Evolutionary conservation across 1,140 invertebrate species (phyloP).

Genomic region (Chironomus striatipennis): DNA sequence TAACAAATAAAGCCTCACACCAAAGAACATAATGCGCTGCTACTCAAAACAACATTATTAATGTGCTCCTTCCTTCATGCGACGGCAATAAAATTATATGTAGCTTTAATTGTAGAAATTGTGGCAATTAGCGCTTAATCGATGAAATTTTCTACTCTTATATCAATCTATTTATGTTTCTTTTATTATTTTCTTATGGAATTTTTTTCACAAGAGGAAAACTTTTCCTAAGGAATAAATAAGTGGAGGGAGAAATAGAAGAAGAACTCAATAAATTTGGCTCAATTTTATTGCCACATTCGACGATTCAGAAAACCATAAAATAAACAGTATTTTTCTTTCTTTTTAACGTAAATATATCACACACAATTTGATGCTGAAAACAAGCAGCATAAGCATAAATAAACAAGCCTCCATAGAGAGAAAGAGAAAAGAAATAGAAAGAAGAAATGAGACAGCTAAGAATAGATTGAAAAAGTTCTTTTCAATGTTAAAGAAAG

Average conservation of each 20-base stretch:
- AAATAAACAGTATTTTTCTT: constrained; percentile 3
- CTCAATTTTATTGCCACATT: constrained; percentile 9
- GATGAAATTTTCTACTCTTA: background rate
- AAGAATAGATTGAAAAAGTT: background rate
- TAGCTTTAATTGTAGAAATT: background rate
- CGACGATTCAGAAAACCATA: constrained; percentile 12
- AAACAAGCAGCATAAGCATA: constrained; percentile 12
- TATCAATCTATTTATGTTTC: background rate
- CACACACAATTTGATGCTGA: constrained; percentile 12
- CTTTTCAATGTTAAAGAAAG: constrained; percentile 19
- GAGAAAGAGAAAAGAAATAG: too few species aligned
- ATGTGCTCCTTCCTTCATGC: background rate
- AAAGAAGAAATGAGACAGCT: background rate
- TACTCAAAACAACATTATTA: too few species aligned
- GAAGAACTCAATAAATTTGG: constrained; percentile 8
- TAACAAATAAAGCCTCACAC: too few species aligned
- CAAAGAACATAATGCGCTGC: too few species aligned
- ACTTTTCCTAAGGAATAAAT: background rate
- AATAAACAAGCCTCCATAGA: background rate
- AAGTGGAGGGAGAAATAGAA: background rate
- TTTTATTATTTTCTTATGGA: background rate
- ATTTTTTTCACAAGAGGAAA: background rate
- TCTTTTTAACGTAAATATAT: background rate
- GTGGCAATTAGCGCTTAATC: constrained; percentile 12
- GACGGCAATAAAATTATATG: background rate